Base-by-base conservation (phyloP, 2,888 invertebrate species). In the Heliconius ethilla region DNA sequence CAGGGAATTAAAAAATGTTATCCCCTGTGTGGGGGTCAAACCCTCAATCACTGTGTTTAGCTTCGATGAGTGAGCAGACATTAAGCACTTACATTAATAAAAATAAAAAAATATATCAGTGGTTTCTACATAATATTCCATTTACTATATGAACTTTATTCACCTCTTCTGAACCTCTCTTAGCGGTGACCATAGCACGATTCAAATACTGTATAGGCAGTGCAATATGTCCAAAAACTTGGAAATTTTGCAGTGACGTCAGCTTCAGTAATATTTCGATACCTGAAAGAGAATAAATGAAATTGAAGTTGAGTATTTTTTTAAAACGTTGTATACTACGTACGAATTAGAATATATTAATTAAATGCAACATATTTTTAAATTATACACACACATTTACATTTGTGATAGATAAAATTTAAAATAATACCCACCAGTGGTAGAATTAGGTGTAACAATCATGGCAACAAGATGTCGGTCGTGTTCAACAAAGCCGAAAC, bases 381-480 rank as follows among this genome's bases (percentile, higher is more conserved):
- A 27, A 27, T 27, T 27, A 1, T 27, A 27, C 27, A 27, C 27
- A 27, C 27, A 27, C 27, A 27, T 27, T 27, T 27, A 27, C 27
- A 27, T 27, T 27, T 40, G 40, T 40, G 40, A 6, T 22, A 18
- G 1, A 18, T 55, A 22, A 55, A 11, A 25, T n/a, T 22, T 3
- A 51, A 51, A 29, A 67, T 37, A 40, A 62, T 70, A 33, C 2
- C 51, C 70, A 82, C 97, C 97, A 0, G 97, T 89, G 9, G 96
- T 96, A n/a, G 96, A 95, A 33, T 95, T 95, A 0, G 97, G 96
- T 0, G 96, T 96, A 69, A 95, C 95, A 0, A 97, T 91, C 91
- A 97, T 96, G 0, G 97, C 97, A 0, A 97, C 97, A 0, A 97
- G 89, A 87, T 97, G 97, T 70, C 95, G 93, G 75, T 96, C 95